Base-by-base conservation (phyloP, 2,113 vertebrate species). In the Tachysurus vachellii region DNA sequence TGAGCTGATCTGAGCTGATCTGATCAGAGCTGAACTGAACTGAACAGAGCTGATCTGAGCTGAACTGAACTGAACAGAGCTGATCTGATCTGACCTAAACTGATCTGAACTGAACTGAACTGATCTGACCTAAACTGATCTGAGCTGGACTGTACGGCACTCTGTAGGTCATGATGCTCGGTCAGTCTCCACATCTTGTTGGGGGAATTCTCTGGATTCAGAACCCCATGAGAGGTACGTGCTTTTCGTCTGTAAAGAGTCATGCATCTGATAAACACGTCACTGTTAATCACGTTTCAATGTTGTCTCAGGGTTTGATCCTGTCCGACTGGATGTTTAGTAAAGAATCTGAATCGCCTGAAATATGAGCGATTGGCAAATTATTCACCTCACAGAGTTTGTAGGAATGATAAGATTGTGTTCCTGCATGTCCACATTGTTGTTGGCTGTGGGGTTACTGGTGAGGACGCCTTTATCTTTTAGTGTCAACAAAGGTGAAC, bases 191-290 rank as follows among this genome's bases (percentile, higher is more conserved):
- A 88, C 95, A 94, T 89, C 94, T 95, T 17, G 92, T 94, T 89
- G 93, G 94, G 56, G 94, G 94, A 53, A 94, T 95, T 89, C 89
- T 93, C 71, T 95, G 95, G 94, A 95, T 95, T 89, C 93, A 94
- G 86, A 95, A 95, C 90, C 95, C 94, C 31, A 95, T 95, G 93
- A 91, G 93, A 95, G 94, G 94, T 95, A 94, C 64, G 92, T 92
- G 8, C 59, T 31, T 54, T 61, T 8, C 3, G 14, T 50, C 31
- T 12, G 17, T 82, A 4, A 47, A 42, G 21, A n/a, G 0, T 5
- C 50, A 21, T 59, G 82, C 47, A 31, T 9, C 44, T 19, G 81
- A 83, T 54, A 5, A 53, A n/a, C 82, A 68, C 56, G 3, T 31
- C 28, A 57, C 8, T 42, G 31, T 5, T 36, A 53, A 80, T 77